A percentile compares a stretch with the other conserved stretches of the same genome.
Evolutionary conservation across 2,113 vertebrate species (phyloP).

Genomic region (Melanostigma gelatinosum): DNA sequence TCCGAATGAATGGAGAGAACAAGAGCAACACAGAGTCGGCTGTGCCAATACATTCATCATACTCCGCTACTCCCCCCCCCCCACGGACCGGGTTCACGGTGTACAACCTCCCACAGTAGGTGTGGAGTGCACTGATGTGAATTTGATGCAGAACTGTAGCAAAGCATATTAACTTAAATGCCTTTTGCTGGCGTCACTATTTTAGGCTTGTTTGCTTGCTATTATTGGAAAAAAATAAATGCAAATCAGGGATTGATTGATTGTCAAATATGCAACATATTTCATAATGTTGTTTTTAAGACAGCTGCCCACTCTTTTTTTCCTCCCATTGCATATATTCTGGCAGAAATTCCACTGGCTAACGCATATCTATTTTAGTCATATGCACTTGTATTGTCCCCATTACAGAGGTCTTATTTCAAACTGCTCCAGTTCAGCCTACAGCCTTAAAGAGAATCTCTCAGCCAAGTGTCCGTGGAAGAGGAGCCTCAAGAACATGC

Average conservation of each 20-base stretch:
- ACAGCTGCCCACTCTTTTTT: slow-evolving; percentile 5
- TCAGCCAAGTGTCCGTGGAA: slow-evolving; percentile 63
- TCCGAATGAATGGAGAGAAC: slow-evolving; percentile 78
- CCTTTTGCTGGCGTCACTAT: slow-evolving; percentile 8
- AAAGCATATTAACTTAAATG: slow-evolving; percentile 40
- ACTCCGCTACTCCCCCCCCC: slow-evolving; percentile 44
- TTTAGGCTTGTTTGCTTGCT: slow-evolving; percentile 7
- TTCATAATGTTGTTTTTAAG: slow-evolving; percentile 28
- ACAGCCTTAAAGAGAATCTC: slow-evolving; percentile 53
- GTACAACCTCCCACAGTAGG: slow-evolving; percentile 65
- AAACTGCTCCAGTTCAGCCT: slow-evolving; percentile 66
- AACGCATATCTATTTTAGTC: slow-evolving; percentile 71
- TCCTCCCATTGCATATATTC: slow-evolving; percentile 22
- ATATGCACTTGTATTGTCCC: slow-evolving; percentile 55
- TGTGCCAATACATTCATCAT: slow-evolving; percentile 82
- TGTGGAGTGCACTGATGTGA: slow-evolving; percentile 38
- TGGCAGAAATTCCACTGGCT: slow-evolving; percentile 35
- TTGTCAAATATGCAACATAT: slow-evolving; percentile 28
- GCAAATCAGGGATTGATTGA: slow-evolving; percentile 45
- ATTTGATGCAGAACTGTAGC: slow-evolving; percentile 55
- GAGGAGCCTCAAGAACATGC: slow-evolving; percentile 60
- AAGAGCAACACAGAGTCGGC: slow-evolving; percentile 74
- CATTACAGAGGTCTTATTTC: slow-evolving; percentile 68
- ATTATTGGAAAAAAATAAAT: not conserved
- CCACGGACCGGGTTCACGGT: slow-evolving; percentile 50